Evolutionary conservation across 2,888 invertebrate genomes (phyloP).

Genomic region (Leucozona laternaria): DNA sequence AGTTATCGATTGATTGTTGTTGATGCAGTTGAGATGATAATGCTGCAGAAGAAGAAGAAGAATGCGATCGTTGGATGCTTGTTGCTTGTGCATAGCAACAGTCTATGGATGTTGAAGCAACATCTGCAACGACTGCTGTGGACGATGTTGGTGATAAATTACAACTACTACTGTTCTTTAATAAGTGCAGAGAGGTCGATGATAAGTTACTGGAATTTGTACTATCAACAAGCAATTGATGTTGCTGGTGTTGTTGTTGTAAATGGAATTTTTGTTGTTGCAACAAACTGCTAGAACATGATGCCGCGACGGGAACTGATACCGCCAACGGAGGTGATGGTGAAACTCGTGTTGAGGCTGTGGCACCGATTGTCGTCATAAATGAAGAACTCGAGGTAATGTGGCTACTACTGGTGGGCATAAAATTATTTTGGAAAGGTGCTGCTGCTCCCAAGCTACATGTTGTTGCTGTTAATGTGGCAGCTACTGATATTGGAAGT

Average conservation of each 20-base stretch:
- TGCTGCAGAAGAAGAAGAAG: slow-evolving; percentile 32
- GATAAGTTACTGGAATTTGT: slow-evolving; percentile 78
- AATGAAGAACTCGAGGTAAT: slow-evolving; percentile 69
- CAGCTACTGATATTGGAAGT: slow-evolving; percentile 81
- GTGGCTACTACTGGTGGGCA: slow-evolving; percentile 63
- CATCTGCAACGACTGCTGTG: slow-evolving; percentile 18
- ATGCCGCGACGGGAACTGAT: slow-evolving; percentile 78
- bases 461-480: slow-evolving; percentile 81
- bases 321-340: slow-evolving; percentile 80
- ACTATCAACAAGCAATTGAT: slow-evolving; percentile 78
- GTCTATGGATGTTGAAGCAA: slow-evolving; percentile 76
- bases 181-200: slow-evolving; percentile 78
- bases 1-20: slow-evolving; percentile 76
- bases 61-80: slow-evolving; percentile 64
- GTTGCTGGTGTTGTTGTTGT: slow-evolving; percentile 82
- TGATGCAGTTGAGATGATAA: slow-evolving; percentile 43
- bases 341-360: slow-evolving; percentile 50
- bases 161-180: slow-evolving; percentile 76
- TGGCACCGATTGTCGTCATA: slow-evolving; percentile 68
- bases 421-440: slow-evolving; percentile 72
- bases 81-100: slow-evolving; percentile 77
- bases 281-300: slow-evolving; percentile 79
- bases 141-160: slow-evolving; percentile 72
- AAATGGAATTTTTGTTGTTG: slow-evolving; percentile 83
- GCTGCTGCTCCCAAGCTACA: slow-evolving; percentile 79